Evolutionary conservation across 1,140 invertebrate genomes (phyloP), one percentile per base, ranked within the genome.

Genomic region (Carposina sasakii): DNA sequence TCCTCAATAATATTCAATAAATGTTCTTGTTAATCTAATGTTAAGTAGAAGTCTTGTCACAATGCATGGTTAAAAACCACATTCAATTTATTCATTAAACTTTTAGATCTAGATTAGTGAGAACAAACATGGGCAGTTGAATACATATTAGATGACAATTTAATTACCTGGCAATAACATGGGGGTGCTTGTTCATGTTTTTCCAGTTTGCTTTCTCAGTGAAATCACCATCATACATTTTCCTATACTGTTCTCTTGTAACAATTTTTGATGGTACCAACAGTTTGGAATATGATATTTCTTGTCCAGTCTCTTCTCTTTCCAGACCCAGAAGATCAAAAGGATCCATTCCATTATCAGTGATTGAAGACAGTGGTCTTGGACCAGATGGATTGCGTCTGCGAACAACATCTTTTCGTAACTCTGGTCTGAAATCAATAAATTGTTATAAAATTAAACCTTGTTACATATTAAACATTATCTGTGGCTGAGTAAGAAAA

Each of bases 271-370:
- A 92, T 20, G 94, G 93, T 60, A 93, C 90, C 51, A 97, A 83
- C 39, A 96, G 82, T 69, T 93, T 91, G 37, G 93, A 92, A 82
- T 96, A 97, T 19, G 95, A 96, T 58, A 96, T 91, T 79, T 94
- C 92, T 65, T 85, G 93, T 51, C 94, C 95, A 81, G 96, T 94
- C 72, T 93, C 92, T 30, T 91, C 90, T 76, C 89, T 89, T 69
- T 95, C 92, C 48, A 96, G 88, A 30, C 94, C 94, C 19, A 97
- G 74, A 13, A 94, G 87, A 82, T 94, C 91, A 81, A 94, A 94
- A 10, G 94, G 92, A 88, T 96, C 95, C 45, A 90, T 89, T 70
- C 94, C 93, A 58, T 89, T 91, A 85, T 96, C 94, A 63, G 91
- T 94, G 21, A 95, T 93, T 3, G 93, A 87, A 17, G 94, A 95